Evolutionary conservation across 2,888 invertebrate genomes (phyloP), one percentile per base, ranked within the genome.

Genomic region (Sabellastarte sp.): DNA sequence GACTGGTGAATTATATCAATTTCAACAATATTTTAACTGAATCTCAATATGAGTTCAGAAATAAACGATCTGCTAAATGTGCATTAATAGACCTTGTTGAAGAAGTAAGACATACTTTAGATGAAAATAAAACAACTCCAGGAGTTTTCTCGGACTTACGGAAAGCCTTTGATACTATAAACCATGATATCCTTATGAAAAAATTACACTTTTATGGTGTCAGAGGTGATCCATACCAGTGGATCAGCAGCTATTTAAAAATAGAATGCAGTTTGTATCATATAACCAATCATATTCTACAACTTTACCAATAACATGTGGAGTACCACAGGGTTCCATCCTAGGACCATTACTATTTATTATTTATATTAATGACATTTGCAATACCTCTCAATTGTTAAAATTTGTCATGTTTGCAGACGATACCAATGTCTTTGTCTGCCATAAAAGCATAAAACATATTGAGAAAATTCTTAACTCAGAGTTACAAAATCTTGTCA

Each of bases 61-160:
- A 55, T 20, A 55, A 55, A 55, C 56, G 29, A 26, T 55, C 56
- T 28, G 29, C 56, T n/a, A 28, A 3, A 1, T 28, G n/a, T 28
- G 56, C 56, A 28, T 4, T 55, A 1, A 55, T 29, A 0, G 56
- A 24, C 20, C 29, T 55, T 26, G 20, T 55, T 26, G 56, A 28
- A 29, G 29, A 41, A 24, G 1, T 55, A 20, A 24, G 20, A 28
- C 20, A 55, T 55, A 29, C 56, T 28, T 1, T 55, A 24, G 1
- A 55, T 41, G 20, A 41, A 28, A 55, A 55, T 26, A 55, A 1
- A 29, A 1, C 56, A 1, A 29, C 29, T 29, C 26, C 29, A 20
- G 26, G 20, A 1, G 56, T 55, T 55, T 55, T 55, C 29, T n/a
- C 29, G 30, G 56, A 55, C 4, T 29, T 55, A 55, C 24, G 56